phyloP scores from a whole-genome alignment of 1,140 invertebrate species.

The Danaus melanippus region DNA sequence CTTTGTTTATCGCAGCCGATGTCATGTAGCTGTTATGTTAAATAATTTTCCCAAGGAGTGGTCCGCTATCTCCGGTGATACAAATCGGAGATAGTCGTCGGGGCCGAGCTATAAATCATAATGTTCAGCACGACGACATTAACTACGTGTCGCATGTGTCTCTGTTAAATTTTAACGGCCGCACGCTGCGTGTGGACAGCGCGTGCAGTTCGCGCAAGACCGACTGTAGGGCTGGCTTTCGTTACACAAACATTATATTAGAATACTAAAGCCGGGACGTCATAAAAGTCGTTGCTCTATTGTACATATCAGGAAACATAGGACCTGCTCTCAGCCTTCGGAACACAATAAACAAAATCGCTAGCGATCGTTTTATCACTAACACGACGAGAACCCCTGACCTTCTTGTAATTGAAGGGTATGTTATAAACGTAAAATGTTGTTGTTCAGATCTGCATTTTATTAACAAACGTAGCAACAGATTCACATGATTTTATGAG shows the following conservation, averaged over 20 bases:
- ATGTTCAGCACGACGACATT: conserved; percentile 40
- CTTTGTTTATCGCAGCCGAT: conserved; percentile 20
- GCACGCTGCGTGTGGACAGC: conserved; percentile 37
- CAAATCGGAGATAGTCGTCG: conserved; percentile 31
- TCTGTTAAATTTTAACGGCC: conserved; percentile 42
- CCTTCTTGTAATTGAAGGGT: too few relatives aligned
- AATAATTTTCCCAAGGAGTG: conserved; percentile 29
- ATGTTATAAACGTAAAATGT: too few relatives aligned
- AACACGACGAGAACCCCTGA: too few relatives aligned
- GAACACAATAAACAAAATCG: too few relatives aligned
- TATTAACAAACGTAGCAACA: too few relatives aligned
- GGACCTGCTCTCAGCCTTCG: conserved; percentile 17
- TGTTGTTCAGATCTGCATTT: too few relatives aligned
- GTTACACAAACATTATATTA: conserved; percentile 31
- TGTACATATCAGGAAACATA: conserved; percentile 48
- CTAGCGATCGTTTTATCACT: too few relatives aligned
- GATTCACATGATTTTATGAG: too few relatives aligned
- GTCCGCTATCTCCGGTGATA: conserved; percentile 27
- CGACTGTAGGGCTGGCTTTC: too few relatives aligned
- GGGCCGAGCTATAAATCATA: conserved; percentile 40
- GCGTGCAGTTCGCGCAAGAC: neutral
- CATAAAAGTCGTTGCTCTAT: conserved; percentile 31
- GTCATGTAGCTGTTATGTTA: conserved; percentile 27
- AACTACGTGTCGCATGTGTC: conserved; percentile 45
- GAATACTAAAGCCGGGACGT: conserved; percentile 21